phyloP scores from a whole-genome alignment of 2,113 vertebrate species.

The Planiliza haematocheilus region DNA sequence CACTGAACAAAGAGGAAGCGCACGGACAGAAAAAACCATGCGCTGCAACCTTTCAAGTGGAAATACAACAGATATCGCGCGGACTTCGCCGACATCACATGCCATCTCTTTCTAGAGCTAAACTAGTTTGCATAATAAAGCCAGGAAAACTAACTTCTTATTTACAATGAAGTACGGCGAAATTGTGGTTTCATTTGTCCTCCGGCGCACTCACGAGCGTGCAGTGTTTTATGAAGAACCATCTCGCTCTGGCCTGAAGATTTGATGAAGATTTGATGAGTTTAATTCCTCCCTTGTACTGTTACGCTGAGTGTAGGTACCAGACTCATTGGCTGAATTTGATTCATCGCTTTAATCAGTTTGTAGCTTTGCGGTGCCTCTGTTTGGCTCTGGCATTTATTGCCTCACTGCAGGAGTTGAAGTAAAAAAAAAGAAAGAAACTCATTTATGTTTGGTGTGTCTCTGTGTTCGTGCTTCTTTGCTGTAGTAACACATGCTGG shows the following conservation, averaged over 20 bases:
- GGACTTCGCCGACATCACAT: no score
- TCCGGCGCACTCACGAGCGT: neutral
- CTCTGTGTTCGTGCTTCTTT: neutral
- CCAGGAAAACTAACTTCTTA: neutral
- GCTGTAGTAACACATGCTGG: conserved; percentile 31
- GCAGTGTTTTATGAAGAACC: neutral
- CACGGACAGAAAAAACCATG: neutral
- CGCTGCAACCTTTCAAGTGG: conserved; percentile 15
- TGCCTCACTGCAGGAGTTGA: conserved; percentile 2
- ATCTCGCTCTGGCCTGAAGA: conserved; percentile 3
- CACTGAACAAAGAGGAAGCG: no score
- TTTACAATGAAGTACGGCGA: neutral
- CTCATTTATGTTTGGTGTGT: neutral
- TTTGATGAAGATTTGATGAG: conserved; percentile 42
- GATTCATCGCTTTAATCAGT: conserved; percentile 60
- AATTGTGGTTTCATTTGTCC: conserved; percentile 9
- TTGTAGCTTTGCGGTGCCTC: conserved; percentile 22
- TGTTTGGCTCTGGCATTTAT: conserved; percentile 20
- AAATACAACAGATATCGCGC: neutral
- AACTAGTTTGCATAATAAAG: conserved; percentile 3
- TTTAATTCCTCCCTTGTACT: conserved; percentile 25
- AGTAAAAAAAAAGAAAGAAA: conserved; percentile 7
- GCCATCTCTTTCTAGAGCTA: neutral
- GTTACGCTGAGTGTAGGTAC: conserved; percentile 15
- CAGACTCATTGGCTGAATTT: conserved; percentile 7